Base-by-base conservation (phyloP, 2,113 vertebrate genomes). In the Potamarius usumacintae region DNA sequence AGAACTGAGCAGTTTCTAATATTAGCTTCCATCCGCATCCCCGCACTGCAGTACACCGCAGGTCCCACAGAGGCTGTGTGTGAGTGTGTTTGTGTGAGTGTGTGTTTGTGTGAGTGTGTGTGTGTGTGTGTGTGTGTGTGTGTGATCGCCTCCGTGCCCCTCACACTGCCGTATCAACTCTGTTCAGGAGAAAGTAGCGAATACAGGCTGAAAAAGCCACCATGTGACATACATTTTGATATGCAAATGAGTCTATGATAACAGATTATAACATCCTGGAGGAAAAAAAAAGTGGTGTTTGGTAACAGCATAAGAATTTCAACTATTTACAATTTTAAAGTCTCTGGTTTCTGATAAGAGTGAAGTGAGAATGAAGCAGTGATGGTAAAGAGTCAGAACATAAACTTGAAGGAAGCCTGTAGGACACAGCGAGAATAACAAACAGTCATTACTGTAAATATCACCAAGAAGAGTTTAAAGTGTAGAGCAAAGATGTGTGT, bases 21-120 rank as follows among this genome's bases (percentile, higher is more conserved):
- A 58, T 80, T 80, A 80, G 78, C 78, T 25, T 77, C 48, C 2
- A 2, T 57, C 77, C 30, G 53, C 77, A 57, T 34, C 30, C 53
- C 78, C 55, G 78, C 78, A 80, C 78, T 80, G 78, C 78, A 80
- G 78, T 52, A 57, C 77, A n/a, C 50, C 48, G 74, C 74, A 77
- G 20, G 50, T 48, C 72, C 42, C 74, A 4, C 48, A 52, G 2
- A n/a, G 76, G 50, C 76, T 79, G 50, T 48, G 50, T 55, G 20
- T 42, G 34, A 3, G 34, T 42, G 34, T 42, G 34, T 3, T 30
- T 30, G 30, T 30, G 30, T 30, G 30, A 30, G 42, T 42, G 42
- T 42, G 42, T 42, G 42, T 42, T 3, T 42, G 42, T 42, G 42
- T 4, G 42, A 4, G 42, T 42, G 42, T 42, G 42, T 42, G 42